Evolutionary conservation across 2,888 invertebrate species (phyloP).

Genomic region (Scelioninae gen. 2): DNA sequence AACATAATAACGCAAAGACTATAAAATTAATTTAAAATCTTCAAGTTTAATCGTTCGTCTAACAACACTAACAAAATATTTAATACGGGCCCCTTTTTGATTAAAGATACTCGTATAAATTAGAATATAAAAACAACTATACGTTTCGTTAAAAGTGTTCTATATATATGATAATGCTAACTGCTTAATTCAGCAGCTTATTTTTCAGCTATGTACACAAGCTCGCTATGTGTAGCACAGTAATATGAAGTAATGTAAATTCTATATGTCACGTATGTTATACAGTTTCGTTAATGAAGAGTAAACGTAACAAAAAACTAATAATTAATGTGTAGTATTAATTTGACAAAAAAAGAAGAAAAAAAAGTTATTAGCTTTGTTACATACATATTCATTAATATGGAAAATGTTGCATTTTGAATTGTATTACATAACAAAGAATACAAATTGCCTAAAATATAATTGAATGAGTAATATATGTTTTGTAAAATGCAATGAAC

Average conservation of each 20-base stretch:
- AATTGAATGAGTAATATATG: too few relatives aligned
- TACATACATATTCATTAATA: too few relatives aligned
- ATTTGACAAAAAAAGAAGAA: too few relatives aligned
- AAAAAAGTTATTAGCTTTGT: too few relatives aligned
- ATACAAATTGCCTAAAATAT: too few relatives aligned
- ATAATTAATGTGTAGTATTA: too few relatives aligned
- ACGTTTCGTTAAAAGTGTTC: constrained; percentile 50
- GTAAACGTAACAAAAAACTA: constrained; percentile 6
- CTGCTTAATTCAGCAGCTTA: constrained; percentile 72
- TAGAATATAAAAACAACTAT: constrained; percentile 48
- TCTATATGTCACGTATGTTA: constrained; percentile 31
- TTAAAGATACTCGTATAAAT: constrained; percentile 60
- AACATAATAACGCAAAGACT: too few relatives aligned
- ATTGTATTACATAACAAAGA: too few relatives aligned
- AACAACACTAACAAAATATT: constrained; percentile 72
- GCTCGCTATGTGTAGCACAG: constrained; percentile 73
- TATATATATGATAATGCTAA: constrained; percentile 64
- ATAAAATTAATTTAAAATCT: neutral
- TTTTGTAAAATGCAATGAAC: constrained; percentile 67
- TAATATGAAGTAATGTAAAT: constrained; percentile 50
- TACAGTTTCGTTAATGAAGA: constrained; percentile 19
- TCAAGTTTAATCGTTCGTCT: constrained; percentile 67
- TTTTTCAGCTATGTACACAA: constrained; percentile 73
- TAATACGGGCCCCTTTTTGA: constrained; percentile 65
- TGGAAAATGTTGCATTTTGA: too few relatives aligned